Conservation (phyloP, 2,113 vertebrate genomes). For the Sinocyclocheilus anshuiensis region DNA sequence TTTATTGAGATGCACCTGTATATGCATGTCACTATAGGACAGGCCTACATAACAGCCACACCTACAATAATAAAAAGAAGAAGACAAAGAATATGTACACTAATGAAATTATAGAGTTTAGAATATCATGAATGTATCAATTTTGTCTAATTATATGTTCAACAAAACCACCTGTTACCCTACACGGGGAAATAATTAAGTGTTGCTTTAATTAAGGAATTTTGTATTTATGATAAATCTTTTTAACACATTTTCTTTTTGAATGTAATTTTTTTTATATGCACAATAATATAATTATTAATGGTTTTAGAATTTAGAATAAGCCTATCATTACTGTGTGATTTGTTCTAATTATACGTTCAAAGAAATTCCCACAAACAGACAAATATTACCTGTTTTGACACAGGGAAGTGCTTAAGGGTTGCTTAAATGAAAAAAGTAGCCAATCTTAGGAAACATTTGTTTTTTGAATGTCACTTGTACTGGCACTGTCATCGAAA, state of each 20-base stretch:
- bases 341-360: not conserved
- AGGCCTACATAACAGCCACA: not conserved
- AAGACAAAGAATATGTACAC: not conserved
- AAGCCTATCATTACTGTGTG: not conserved
- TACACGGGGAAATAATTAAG: too few relatives aligned
- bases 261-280: not conserved
- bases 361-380: not conserved
- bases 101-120: not conserved
- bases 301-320: not conserved
- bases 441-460: not conserved
- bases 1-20: too few relatives aligned
- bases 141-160: not conserved
- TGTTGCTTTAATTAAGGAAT: too few relatives aligned
- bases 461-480: not conserved
- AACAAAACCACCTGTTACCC: too few relatives aligned
- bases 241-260: not conserved
- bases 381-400: not conserved
- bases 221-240: not conserved
- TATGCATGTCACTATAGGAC: not conserved
- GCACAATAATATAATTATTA: not conserved
- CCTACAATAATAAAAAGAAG: not conserved
- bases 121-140: not conserved
- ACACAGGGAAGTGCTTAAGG: not conserved
- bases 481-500: not conserved
- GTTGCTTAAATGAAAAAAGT: not conserved